Conservation (phyloP, 2,888 invertebrate species). For the Nephrotoma guestfalica region DNA sequence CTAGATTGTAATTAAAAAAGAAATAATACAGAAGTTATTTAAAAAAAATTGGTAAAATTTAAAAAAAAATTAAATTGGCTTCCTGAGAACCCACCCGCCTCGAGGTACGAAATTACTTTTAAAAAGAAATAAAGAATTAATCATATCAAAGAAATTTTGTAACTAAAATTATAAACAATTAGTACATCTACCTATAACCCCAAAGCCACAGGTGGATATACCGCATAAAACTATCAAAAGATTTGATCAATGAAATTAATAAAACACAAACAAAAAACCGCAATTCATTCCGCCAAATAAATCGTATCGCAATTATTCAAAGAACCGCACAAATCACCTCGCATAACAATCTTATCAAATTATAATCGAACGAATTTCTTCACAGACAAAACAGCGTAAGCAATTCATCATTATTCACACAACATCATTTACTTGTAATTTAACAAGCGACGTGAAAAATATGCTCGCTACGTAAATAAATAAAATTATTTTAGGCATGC, state of each 20-base stretch:
- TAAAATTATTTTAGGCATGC: neutral
- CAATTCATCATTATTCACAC: neutral
- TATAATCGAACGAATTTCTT: neutral
- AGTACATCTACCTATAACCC: no score
- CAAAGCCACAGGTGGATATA: no score
- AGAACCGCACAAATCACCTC: neutral
- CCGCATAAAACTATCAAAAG: no score
- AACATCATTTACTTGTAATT: neutral
- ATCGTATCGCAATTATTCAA: neutral
- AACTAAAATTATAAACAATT: no score
- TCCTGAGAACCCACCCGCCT: no score
- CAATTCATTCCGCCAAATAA: neutral
- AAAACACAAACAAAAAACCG: neutral
- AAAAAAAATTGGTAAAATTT: no score
- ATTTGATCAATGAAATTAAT: neutral
- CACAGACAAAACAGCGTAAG: neutral
- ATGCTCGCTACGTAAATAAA: neutral
- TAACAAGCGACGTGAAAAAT: neutral
- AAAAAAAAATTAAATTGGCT: no score
- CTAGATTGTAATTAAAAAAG: no score
- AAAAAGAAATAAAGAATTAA: no score
- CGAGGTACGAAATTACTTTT: no score
- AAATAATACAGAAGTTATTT: no score
- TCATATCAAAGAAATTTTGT: no score
- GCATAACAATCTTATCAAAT: neutral